Evolutionary conservation across 1,140 invertebrate species (phyloP).

Genomic region (Helicoverpa zea): DNA sequence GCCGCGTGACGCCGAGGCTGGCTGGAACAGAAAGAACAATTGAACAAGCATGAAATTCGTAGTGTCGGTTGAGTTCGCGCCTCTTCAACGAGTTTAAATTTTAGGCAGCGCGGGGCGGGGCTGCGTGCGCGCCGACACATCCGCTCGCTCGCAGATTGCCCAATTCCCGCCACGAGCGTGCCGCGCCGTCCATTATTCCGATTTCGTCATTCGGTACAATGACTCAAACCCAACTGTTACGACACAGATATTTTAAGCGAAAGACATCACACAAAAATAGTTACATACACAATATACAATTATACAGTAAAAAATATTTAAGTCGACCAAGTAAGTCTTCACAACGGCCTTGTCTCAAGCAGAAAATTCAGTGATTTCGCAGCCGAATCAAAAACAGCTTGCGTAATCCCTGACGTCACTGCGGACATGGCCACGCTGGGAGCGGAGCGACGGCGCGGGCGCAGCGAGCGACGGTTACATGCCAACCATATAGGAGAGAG

Average conservation of each 20-base stretch:
- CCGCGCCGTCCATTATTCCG: conserved; percentile 64
- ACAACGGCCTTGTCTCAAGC: conserved; percentile 68
- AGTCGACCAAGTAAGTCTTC: background rate
- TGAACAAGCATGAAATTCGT: conserved; percentile 64
- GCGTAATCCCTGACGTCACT: conserved; percentile 84
- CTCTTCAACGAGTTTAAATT: conserved; percentile 70
- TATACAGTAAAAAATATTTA: background rate
- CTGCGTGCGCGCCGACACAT: conserved; percentile 60
- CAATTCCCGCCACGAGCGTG: conserved; percentile 74
- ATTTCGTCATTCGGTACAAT: conserved; percentile 75
- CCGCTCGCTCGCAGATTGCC: conserved; percentile 80
- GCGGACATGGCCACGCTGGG: conserved; percentile 67
- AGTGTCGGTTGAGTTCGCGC: conserved; percentile 66
- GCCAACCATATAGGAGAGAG: conserved; percentile 84
- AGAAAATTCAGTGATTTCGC: conserved; percentile 85
- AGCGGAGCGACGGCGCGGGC: background rate
- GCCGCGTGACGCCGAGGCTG: conserved; percentile 26
- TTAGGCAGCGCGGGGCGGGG: conserved; percentile 62
- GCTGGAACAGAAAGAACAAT: conserved; percentile 71
- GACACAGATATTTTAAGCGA: conserved; percentile 68
- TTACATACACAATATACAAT: conserved; percentile 21
- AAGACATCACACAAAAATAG: conserved; percentile 41
- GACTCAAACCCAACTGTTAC: conserved; percentile 75
- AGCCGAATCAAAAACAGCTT: conserved; percentile 79
- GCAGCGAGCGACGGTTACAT: conserved; percentile 59